A percentile compares a stretch with the other conserved stretches of the same genome.
phyloP scores from a whole-genome alignment of 2,888 invertebrate genomes.

The Drosophila demipolita region DNA sequence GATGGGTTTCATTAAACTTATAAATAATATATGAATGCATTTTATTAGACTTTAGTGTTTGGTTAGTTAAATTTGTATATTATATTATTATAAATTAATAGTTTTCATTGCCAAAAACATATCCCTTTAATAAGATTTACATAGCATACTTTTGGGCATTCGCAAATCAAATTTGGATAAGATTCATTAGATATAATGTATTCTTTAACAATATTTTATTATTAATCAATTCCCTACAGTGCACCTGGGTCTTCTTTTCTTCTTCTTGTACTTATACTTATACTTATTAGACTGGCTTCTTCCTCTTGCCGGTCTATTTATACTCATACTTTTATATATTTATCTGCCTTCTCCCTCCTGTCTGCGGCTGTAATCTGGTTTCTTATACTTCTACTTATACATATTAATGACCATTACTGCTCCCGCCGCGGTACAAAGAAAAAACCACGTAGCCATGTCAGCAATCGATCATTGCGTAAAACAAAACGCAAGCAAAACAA shows the following conservation, averaged over 20 bases:
- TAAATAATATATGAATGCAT: background rate
- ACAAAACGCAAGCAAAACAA: background rate
- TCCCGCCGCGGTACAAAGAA: background rate
- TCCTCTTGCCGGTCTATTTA: background rate
- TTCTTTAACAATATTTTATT: background rate
- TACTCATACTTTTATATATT: background rate
- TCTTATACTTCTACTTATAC: slow-evolving; percentile 14
- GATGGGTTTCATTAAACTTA: background rate
- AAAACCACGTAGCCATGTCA: background rate
- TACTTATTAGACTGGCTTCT: background rate
- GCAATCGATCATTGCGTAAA: background rate
- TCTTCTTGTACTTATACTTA: background rate
- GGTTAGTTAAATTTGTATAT: background rate
- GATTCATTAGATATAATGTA: too few species aligned
- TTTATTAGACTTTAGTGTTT: background rate
- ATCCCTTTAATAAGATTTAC: background rate
- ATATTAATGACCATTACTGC: background rate
- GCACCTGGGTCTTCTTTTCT: too few species aligned
- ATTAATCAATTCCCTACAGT: too few species aligned
- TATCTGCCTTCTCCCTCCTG: slow-evolving; percentile 1
- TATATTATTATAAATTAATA: background rate
- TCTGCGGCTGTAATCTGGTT: background rate
- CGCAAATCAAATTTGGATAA: background rate
- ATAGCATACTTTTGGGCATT: slow-evolving; percentile 9
- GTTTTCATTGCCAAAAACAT: background rate